Percentiles rank a stretch among this genome's conserved stretches.
phyloP scores from a whole-genome alignment of 37 sponge, comb jelly and placozoan species.

The Amphimedon queenslandica region DNA sequence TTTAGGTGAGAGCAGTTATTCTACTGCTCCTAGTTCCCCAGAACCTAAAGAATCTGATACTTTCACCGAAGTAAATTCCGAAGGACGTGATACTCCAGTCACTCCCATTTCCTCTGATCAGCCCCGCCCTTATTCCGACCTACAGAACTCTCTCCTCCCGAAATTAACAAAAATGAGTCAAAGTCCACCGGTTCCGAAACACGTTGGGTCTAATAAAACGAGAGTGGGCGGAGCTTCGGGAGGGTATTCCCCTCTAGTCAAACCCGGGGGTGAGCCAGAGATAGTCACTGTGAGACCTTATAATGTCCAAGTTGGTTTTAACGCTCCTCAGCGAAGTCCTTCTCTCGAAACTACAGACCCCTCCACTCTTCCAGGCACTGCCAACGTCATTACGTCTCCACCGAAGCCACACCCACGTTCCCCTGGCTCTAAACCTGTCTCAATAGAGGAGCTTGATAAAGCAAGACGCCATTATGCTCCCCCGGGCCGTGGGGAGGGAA shows the following conservation, averaged over 20 bases:
- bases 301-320: conserved; percentile 8
- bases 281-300: background rate
- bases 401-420: conserved; percentile 17
- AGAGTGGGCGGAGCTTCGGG: background rate
- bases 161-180: background rate
- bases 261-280: background rate
- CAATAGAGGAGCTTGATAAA: conserved; percentile 44
- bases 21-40: conserved; percentile 52
- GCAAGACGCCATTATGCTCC: conserved; percentile 1
- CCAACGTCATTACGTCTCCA: conserved; percentile 55
- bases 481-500: background rate
- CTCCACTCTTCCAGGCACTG: conserved; percentile 42
- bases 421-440: conserved; percentile 10
- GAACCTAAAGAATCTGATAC: background rate
- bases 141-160: background rate
- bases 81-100: too few relatives aligned
- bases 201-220: background rate
- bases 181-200: conserved; percentile 2
- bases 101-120: too few relatives aligned
- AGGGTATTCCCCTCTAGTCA: background rate
- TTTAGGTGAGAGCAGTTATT: conserved; percentile 27
- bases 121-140: too few relatives aligned
- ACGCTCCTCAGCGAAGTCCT: background rate
- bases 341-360: conserved; percentile 31
- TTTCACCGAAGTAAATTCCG: background rate